A percentile compares a stretch with the other conserved stretches of the same genome.
Evolutionary conservation across 2,797 vertebrate species (phyloP).

Genomic region (Lateolabrax maculatus): DNA sequence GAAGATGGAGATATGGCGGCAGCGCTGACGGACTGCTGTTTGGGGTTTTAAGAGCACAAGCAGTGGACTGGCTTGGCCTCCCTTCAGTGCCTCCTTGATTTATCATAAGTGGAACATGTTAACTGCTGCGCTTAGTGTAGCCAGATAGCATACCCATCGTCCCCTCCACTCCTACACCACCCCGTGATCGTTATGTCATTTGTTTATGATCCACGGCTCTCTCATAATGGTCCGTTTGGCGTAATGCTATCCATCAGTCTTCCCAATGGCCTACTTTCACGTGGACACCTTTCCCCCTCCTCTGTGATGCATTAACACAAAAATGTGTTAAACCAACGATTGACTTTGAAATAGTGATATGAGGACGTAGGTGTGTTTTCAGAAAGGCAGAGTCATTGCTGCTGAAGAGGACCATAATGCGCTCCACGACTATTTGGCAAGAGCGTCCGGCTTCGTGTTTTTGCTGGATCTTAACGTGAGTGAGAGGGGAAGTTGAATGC

Average conservation of each 20-base stretch:
- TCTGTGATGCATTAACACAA: slow-evolving; percentile 67
- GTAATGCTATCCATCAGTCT: slow-evolving; percentile 78
- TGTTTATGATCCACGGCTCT: slow-evolving; percentile 81
- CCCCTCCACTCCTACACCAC: slow-evolving; percentile 64
- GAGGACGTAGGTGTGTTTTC: slow-evolving; percentile 67
- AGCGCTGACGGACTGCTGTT: slow-evolving; percentile 23
- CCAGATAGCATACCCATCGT: slow-evolving; percentile 69
- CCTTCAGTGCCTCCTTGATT: slow-evolving; percentile 62
- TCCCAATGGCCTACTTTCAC: slow-evolving; percentile 72
- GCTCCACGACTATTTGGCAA: slow-evolving; percentile 40
- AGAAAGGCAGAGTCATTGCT: slow-evolving; percentile 48
- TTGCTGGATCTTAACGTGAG: slow-evolving; percentile 31
- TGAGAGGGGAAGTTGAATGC: slow-evolving; percentile 44
- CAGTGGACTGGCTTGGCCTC: slow-evolving; percentile 46
- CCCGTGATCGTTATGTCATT: slow-evolving; percentile 77
- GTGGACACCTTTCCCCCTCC: slow-evolving; percentile 55
- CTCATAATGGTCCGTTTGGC: slow-evolving; percentile 74
- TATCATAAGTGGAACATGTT: slow-evolving; percentile 59
- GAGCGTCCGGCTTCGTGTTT: slow-evolving; percentile 43
- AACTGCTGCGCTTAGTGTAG: slow-evolving; percentile 71
- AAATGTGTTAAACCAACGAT: slow-evolving; percentile 72
- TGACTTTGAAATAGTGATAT: slow-evolving; percentile 73
- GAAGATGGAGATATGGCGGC: slow-evolving; percentile 6
- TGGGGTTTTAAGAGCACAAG: slow-evolving; percentile 49
- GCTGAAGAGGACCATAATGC: slow-evolving; percentile 53